A percentile compares a stretch with the other conserved stretches of the same genome.
Conservation (phyloP, 2,888 invertebrate genomes). For the Reticulitermes lucifugus region DNA sequence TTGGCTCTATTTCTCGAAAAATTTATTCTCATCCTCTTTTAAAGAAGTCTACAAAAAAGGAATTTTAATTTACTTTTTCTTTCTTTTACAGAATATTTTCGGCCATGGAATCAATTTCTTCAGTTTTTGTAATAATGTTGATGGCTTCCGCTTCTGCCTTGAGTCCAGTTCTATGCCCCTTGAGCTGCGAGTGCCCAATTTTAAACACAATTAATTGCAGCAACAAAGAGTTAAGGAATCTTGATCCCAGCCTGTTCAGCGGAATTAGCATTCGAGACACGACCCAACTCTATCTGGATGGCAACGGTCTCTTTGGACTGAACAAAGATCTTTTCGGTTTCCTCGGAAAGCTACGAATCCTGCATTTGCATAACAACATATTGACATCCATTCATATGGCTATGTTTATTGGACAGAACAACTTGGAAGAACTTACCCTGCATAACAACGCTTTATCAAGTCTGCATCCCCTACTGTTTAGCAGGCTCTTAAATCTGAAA, state of each 20-base stretch:
- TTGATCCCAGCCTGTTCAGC: slow-evolving; percentile 5
- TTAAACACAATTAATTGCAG: neutral
- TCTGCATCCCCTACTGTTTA: neutral
- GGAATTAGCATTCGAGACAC: neutral
- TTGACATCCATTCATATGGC: neutral
- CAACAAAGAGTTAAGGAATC: neutral
- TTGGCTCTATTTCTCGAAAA: neutral
- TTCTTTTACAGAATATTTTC: neutral
- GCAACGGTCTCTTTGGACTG: neutral
- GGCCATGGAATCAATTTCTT: neutral
- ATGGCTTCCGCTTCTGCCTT: neutral
- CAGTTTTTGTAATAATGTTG: neutral
- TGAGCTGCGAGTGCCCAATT: neutral
- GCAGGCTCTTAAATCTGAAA: neutral
- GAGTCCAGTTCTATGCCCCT: neutral
- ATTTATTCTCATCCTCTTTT: neutral
- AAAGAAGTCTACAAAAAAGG: neutral
- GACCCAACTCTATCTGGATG: neutral
- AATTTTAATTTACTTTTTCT: neutral
- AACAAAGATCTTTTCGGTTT: neutral
- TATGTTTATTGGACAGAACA: neutral
- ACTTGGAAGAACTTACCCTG: slow-evolving; percentile 8
- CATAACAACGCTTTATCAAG: slow-evolving; percentile 3
- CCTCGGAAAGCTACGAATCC: neutral
- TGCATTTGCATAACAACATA: slow-evolving; percentile 16